Evolutionary conservation across 2,797 vertebrate species (phyloP), one percentile per base, ranked within the genome.

Genomic region (Malurus splendens): DNA sequence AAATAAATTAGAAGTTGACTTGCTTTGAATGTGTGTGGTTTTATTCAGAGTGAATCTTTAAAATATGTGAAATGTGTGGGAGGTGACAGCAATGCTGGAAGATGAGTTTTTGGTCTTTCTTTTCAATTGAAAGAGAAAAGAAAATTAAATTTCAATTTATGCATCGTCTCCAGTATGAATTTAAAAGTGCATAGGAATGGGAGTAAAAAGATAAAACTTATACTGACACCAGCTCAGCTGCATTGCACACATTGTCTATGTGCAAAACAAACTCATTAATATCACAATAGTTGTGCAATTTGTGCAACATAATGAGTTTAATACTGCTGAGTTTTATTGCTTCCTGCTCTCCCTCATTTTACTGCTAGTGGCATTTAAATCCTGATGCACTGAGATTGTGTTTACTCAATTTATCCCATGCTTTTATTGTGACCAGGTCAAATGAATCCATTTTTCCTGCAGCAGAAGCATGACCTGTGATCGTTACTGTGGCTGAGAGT

Each of bases 121-220:
- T 91, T 75, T 82, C 65, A 73, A 66, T n/a, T 42, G n/a, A 80
- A 86, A 83, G 52, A 68, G 38, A 67, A 62, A 87, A 70, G 30
- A 54, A 90, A 92, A 88, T 86, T 57, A 62, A 70, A 45, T 86
- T 83, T 75, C 62, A 89, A 22, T 79, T 79, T 88, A 76, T 82
- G 36, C 57, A 38, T 82, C 16, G 48, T 79, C 28, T 74, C 60
- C 50, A n/a, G 42, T 67, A 61, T 67, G 86, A 78, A 84, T 81
- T 79, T 60, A 66, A 79, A 91, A 86, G 33, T 5, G 3, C 32
- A 47, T 22, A 82, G 73, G 36, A 71, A 68, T 24, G 51, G 22
- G 54, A 82, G 18, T 83, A 57, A 90, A 92, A 78, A 80, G 39
- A 59, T 78, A 66, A 65, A 73, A 52, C 64, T 78, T 79, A 78